Evolutionary conservation across 2,888 invertebrate genomes (phyloP).

Genomic region (Ormyrus rosae): DNA sequence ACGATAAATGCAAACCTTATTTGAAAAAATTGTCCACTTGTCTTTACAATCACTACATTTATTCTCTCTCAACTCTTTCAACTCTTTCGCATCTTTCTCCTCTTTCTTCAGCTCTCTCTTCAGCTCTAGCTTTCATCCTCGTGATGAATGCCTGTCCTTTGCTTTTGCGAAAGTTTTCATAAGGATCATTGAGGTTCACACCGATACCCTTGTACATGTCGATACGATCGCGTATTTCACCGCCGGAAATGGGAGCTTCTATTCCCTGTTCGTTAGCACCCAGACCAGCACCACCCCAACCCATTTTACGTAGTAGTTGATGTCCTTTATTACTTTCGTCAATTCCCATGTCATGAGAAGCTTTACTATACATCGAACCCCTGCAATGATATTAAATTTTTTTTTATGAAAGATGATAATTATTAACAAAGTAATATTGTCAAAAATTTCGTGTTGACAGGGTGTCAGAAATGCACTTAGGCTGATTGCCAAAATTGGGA

Average conservation of each 20-base stretch:
- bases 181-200: constrained; percentile 94
- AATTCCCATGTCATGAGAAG: constrained; percentile 79
- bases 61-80: constrained; percentile 75
- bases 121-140: constrained; percentile 93
- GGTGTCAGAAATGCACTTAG: too few relatives aligned
- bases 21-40: constrained; percentile 37
- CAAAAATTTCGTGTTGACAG: too few relatives aligned
- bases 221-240: constrained; percentile 90
- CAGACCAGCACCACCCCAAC: constrained; percentile 96
- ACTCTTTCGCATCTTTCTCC: constrained; percentile 62
- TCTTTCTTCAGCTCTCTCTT: constrained; percentile 81
- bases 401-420: too few relatives aligned
- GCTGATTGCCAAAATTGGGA: too few relatives aligned
- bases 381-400: constrained; percentile 63
- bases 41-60: constrained; percentile 50
- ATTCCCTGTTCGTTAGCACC: constrained; percentile 97
- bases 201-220: constrained; percentile 98
- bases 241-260: constrained; percentile 94
- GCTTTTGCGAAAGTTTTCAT: constrained; percentile 97
- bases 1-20: constrained; percentile 41
- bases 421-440: too few relatives aligned
- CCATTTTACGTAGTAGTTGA: constrained; percentile 98
- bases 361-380: constrained; percentile 75
- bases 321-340: constrained; percentile 97
- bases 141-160: constrained; percentile 96